Evolutionary conservation across 1,140 invertebrate genomes (phyloP).

Genomic region (Conus ventricosus): DNA sequence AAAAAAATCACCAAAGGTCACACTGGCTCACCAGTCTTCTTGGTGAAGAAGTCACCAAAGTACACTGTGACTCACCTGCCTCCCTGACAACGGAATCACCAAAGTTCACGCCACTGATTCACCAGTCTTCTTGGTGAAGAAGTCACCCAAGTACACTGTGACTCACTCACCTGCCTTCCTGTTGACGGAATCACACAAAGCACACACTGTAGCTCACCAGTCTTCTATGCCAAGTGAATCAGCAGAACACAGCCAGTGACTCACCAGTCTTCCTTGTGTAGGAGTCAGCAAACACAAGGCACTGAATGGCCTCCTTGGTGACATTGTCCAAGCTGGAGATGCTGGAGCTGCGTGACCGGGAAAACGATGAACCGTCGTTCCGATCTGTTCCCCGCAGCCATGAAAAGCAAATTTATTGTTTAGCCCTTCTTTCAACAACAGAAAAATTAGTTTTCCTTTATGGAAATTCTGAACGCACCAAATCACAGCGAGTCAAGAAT

Average conservation of each 20-base stretch:
- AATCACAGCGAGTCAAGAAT: neutral
- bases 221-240: neutral
- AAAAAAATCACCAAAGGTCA: no score
- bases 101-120: no score
- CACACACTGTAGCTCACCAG: no score
- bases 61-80: no score
- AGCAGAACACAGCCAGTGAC: neutral
- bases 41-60: no score
- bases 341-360: constrained; percentile 95
- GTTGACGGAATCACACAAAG: no score
- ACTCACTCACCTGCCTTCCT: no score
- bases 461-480: neutral
- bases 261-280: constrained; percentile 94
- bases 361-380: constrained; percentile 90
- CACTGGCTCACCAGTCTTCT: no score
- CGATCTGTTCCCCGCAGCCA: constrained; percentile 83
- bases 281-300: constrained; percentile 95
- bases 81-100: no score
- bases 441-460: neutral
- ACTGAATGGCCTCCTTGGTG: constrained; percentile 95
- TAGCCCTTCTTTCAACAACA: neutral
- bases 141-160: no score
- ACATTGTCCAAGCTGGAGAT: constrained; percentile 98
- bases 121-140: no score
- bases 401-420: neutral